phyloP scores from a whole-genome alignment of 2,888 invertebrate genomes.

The Gortyna flavago region DNA sequence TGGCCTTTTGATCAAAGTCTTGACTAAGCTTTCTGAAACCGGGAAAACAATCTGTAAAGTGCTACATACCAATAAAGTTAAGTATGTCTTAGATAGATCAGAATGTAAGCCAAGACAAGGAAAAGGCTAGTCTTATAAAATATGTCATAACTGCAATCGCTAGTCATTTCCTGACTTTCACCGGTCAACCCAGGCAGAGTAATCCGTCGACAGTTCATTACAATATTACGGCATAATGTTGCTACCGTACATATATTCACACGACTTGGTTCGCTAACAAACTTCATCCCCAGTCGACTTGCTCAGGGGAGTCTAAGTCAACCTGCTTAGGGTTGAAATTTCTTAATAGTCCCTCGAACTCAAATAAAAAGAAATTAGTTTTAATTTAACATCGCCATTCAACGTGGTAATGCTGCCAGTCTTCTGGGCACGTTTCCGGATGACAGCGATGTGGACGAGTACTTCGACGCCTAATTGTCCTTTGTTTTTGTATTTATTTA shows the following conservation, averaged over 20 bases:
- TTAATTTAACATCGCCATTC: too few relatives aligned
- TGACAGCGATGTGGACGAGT: too few relatives aligned
- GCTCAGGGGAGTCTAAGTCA: too few relatives aligned
- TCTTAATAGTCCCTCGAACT: too few relatives aligned
- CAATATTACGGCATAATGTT: conserved; percentile 28
- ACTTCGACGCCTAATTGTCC: too few relatives aligned
- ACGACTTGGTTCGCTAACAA: not conserved
- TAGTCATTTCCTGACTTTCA: conserved; percentile 47
- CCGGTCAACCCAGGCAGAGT: conserved; percentile 37
- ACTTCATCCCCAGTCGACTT: not conserved
- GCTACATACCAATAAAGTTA: not conserved
- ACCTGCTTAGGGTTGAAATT: too few relatives aligned
- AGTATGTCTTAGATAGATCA: conserved; percentile 7
- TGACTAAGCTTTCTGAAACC: not conserved
- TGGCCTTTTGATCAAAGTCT: too few relatives aligned
- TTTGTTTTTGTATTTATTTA: too few relatives aligned
- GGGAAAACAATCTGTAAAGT: not conserved
- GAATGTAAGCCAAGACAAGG: conserved; percentile 28
- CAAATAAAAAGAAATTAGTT: too few relatives aligned
- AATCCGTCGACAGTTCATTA: conserved; percentile 22
- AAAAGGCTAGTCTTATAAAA: conserved; percentile 37
- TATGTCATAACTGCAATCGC: conserved; percentile 42
- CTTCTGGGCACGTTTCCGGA: too few relatives aligned
- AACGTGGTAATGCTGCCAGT: too few relatives aligned
- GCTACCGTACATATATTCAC: not conserved